These are phyloP conservation scores for Cryptoprocta ferox DNA, from an alignment of 2,797 vertebrate species.

Conservation along the genomic window DNA sequence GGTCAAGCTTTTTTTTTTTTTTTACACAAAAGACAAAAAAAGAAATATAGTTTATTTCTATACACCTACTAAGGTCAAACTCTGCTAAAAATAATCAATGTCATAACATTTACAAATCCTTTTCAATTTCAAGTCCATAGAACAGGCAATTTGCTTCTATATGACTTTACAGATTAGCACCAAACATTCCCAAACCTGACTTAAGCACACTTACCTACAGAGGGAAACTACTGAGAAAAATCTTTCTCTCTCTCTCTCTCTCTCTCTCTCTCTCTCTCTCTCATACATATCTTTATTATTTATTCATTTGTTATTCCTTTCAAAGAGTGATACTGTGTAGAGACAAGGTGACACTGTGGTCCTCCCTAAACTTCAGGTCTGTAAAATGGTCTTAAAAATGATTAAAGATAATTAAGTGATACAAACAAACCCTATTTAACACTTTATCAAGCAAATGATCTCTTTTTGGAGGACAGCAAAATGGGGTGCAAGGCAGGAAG, in stretches of 20 bases:
- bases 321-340: not conserved
- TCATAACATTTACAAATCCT: slow-evolving; percentile 72
- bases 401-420: not conserved
- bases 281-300: not conserved
- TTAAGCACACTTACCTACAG: slow-evolving; percentile 15
- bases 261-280: not conserved
- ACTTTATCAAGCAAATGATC: not conserved
- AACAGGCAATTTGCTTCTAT: slow-evolving; percentile 46
- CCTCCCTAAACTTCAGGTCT: not conserved
- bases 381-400: not conserved
- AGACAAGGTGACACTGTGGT: not conserved
- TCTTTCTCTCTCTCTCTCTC: not conserved
- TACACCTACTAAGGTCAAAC: slow-evolving; percentile 39
- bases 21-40: not conserved
- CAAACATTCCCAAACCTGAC: slow-evolving; percentile 23
- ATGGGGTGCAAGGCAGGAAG: not conserved
- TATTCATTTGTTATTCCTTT: not conserved
- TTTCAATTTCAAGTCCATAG: slow-evolving; percentile 61
- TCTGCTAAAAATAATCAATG: slow-evolving; percentile 65
- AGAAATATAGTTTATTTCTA: slow-evolving; percentile 55
- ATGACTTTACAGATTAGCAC: slow-evolving; percentile 44
- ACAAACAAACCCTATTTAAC: not conserved
- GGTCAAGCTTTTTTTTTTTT: not conserved
- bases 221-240: not conserved
- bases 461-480: not conserved